A percentile compares a stretch with the other conserved stretches of the same genome.
phyloP scores from a whole-genome alignment of 2,113 vertebrate genomes.

The Alectura lathami region DNA sequence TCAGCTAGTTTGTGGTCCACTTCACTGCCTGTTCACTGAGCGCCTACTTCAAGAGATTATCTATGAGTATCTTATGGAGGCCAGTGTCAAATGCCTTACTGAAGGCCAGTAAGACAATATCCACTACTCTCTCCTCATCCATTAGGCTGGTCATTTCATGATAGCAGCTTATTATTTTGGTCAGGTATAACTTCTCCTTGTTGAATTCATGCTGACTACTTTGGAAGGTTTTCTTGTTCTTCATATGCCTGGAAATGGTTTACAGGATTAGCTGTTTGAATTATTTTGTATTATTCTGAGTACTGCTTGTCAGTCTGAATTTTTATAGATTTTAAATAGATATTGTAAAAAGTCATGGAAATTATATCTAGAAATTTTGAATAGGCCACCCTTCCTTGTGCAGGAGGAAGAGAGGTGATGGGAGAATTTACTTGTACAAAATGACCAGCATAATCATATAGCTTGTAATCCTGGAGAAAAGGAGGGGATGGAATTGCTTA shows the following conservation, averaged over 20 bases:
- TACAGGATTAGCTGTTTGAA: not conserved
- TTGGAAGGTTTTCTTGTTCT: not conserved
- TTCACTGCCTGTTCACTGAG: not conserved
- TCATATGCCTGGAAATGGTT: not conserved
- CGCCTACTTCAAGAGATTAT: not conserved
- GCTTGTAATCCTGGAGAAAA: not conserved
- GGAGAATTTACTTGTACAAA: not conserved
- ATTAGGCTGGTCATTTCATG: too few species aligned
- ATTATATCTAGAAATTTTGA: not conserved
- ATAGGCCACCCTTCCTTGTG: rapidly evolving
- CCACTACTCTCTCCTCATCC: too few species aligned
- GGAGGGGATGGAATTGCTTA: not conserved
- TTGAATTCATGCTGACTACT: not conserved
- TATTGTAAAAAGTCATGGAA: not conserved
- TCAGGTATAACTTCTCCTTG: not conserved
- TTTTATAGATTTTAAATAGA: not conserved
- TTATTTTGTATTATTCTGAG: not conserved
- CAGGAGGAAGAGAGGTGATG: not conserved
- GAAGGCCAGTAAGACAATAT: not conserved
- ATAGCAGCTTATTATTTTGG: too few species aligned
- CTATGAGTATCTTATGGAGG: not conserved
- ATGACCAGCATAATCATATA: not conserved
- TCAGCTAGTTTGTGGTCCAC: not conserved
- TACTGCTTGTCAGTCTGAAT: not conserved
- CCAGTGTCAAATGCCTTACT: not conserved